Evolutionary conservation across 2,888 invertebrate genomes (phyloP), one percentile per base, ranked within the genome.

Genomic region (Syrphus vitripennis): DNA sequence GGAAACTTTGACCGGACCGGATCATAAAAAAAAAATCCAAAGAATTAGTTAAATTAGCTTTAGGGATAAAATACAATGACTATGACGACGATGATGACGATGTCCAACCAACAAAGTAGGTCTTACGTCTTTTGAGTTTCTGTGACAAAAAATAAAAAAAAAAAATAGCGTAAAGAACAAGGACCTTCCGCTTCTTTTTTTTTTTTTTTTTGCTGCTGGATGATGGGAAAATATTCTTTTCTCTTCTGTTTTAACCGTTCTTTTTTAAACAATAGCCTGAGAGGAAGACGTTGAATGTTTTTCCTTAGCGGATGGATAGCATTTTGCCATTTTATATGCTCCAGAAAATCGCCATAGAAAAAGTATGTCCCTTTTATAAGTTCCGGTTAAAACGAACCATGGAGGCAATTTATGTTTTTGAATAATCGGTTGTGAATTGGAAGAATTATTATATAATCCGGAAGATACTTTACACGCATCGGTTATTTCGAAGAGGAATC

Each of bases 311-410:
- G 42, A 84, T 69, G 84, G 81, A 81, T 74, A 77, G 69, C 37
- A 78, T 86, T 50, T 82, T 82, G 50, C 67, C 77, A 78, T 86
- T 86, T 86, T 86, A 72, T 84, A 71, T 86, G 77, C 86, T 86
- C 86, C 57, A 86, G 59, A 86, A 86, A 81, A 74, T 77, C 59
- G 81, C 31, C 77, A 72, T 81, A 48, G 81, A 72, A 61, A 76
- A 61, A 76, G 57, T 59, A 80, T 80, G 80, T 80, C 65, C 65
- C 50, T 34, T 76, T 61, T 42, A 37, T 31, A 37, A 50, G 71
- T 71, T 59, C 82, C 77, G 82, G 82, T 42, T 59, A 40, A 65
- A 59, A 59, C 45, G 21, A 48, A 50, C 65, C 65, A 59, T 65
- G 59, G 24, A 59, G 57, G 74, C 48, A 80, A 74, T 80, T 80